Conservation (phyloP, 2,888 invertebrate genomes). For the Dendrolimus pini region DNA sequence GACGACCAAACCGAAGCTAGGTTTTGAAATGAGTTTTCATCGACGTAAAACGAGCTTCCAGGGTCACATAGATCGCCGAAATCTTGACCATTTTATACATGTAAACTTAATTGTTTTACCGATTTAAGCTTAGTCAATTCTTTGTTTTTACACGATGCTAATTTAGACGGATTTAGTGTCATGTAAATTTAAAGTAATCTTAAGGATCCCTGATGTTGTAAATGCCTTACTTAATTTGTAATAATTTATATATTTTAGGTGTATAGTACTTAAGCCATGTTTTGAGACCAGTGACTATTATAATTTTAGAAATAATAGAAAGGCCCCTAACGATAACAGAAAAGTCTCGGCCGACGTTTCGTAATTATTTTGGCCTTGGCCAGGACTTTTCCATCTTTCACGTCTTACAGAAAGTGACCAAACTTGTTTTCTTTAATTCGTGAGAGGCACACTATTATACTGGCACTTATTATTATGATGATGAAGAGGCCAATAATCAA, state of each 20-base stretch:
- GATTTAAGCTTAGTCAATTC: constrained; percentile 73
- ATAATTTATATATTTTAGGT: constrained; percentile 77
- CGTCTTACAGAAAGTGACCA: constrained; percentile 66
- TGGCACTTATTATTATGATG: constrained; percentile 53
- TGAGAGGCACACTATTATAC: constrained; percentile 41
- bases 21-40: constrained; percentile 2
- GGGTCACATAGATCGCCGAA: constrained; percentile 70
- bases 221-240: constrained; percentile 77
- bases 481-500: constrained; percentile 49
- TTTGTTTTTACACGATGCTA: constrained; percentile 72
- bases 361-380: constrained; percentile 38
- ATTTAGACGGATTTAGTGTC: constrained; percentile 52
- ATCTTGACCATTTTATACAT: constrained; percentile 73
- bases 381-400: constrained; percentile 52
- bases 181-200: constrained; percentile 66
- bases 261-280: constrained; percentile 78
- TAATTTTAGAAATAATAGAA: constrained; percentile 67
- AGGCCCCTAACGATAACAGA: constrained; percentile 48
- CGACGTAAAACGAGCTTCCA: constrained; percentile 41
- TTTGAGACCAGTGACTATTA: constrained; percentile 76
- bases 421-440: constrained; percentile 68
- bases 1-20: constrained; percentile 60
- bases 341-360: constrained; percentile 54
- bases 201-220: constrained; percentile 74
- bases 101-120: constrained; percentile 71